Evolutionary conservation across 2,888 invertebrate genomes (phyloP).

Genomic region (Serrognathus titanus): DNA sequence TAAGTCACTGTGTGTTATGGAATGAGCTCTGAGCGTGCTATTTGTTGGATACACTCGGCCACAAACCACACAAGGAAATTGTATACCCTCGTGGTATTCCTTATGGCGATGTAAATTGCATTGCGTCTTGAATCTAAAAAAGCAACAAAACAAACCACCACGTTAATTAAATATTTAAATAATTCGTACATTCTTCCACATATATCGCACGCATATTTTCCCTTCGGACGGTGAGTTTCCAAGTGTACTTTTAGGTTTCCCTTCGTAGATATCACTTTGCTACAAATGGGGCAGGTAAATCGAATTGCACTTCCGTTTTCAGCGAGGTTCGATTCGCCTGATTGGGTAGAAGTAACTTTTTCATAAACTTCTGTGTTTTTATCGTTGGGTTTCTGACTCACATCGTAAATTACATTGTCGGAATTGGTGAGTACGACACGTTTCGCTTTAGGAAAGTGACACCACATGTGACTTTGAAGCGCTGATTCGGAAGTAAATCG

Average conservation of each 20-base stretch:
- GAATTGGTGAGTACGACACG: conserved; percentile 13
- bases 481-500: conserved; percentile 58
- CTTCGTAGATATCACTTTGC: conserved; percentile 60
- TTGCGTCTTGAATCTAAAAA: conserved; percentile 62
- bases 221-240: conserved; percentile 60
- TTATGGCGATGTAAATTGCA: conserved; percentile 63
- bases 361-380: conserved; percentile 2
- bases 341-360: conserved; percentile 13
- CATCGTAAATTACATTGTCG: conserved; percentile 12
- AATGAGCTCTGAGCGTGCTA: conserved; percentile 66
- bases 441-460: conserved; percentile 51
- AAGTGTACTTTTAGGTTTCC: conserved; percentile 62
- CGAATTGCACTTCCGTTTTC: conserved; percentile 29
- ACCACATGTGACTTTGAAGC: conserved; percentile 61
- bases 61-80: conserved; percentile 64
- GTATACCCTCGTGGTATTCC: conserved; percentile 57
- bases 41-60: conserved; percentile 67
- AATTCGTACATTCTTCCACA: conserved; percentile 65
- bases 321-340: conserved; percentile 36
- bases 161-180: conserved; percentile 1
- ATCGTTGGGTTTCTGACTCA: conserved; percentile 1
- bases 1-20: conserved; percentile 66
- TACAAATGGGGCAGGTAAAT: conserved; percentile 59
- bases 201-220: conserved; percentile 61
- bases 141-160: neutral